These are phyloP conservation scores for Chloroceryle amazona DNA, from an alignment of 2,797 vertebrate species.

Conservation along the genomic window DNA sequence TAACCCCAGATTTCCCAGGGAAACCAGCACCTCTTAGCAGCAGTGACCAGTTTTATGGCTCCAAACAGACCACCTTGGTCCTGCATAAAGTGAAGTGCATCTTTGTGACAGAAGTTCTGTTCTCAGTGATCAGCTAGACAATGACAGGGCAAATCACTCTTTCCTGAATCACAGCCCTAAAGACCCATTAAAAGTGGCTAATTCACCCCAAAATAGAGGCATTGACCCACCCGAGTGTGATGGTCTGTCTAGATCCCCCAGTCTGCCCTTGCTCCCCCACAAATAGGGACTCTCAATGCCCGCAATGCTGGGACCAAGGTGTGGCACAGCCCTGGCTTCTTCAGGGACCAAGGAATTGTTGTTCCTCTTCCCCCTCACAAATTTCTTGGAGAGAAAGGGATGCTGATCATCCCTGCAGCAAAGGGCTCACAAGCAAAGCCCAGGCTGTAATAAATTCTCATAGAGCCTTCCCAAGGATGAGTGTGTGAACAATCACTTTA, in stretches of 20 bases:
- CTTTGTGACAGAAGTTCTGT: not conserved
- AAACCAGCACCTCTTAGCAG: not conserved
- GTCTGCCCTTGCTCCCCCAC: not conserved
- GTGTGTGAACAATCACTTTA: not conserved
- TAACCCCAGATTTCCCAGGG: not conserved
- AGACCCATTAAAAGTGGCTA: not conserved
- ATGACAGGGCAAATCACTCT: not conserved
- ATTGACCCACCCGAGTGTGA: not conserved
- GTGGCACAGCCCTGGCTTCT: not conserved
- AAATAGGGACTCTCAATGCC: not conserved
- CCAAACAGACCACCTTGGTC: not conserved
- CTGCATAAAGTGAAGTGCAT: not conserved
- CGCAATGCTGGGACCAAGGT: accelerated
- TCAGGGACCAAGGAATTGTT: not conserved
- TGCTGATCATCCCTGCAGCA: not conserved
- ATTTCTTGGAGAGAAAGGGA: not conserved
- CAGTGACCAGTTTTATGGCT: not conserved
- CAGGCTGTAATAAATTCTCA: not conserved
- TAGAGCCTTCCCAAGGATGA: not conserved
- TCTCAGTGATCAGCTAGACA: not conserved
- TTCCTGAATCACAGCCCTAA: not conserved
- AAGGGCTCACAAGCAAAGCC: not conserved
- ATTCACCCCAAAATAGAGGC: not conserved
- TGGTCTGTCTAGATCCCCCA: not conserved
- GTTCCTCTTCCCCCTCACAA: accelerated